These are phyloP conservation scores for Poecilia latipinna DNA, from an alignment of 2,113 vertebrate species.

Conservation along the genomic window DNA sequence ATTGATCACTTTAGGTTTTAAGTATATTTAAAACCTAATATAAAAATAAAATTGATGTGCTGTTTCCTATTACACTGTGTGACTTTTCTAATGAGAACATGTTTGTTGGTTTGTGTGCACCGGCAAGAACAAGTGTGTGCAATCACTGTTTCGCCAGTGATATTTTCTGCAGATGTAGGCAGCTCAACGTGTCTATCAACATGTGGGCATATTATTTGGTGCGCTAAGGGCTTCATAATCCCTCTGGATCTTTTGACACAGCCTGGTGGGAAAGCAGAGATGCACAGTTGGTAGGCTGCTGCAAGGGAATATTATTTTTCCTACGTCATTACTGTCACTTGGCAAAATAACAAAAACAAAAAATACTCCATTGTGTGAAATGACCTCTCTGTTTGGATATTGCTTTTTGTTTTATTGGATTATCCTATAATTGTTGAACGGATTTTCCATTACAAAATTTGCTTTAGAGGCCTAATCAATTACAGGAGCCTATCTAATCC, in stretches of 20 bases:
- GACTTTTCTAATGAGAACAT: conserved; percentile 4
- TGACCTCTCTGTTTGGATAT: not conserved
- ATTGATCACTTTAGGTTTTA: conserved; percentile 24
- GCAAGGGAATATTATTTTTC: conserved; percentile 23
- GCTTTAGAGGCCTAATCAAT: no score
- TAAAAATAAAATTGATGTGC: no score
- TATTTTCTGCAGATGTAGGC: conserved; percentile 47
- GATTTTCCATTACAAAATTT: no score
- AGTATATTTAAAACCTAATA: conserved; percentile 14
- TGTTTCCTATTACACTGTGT: not conserved
- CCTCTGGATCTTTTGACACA: conserved; percentile 43
- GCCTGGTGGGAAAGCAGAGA: conserved; percentile 34
- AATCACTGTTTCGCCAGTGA: conserved; percentile 45
- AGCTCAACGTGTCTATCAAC: conserved; percentile 57
- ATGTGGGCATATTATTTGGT: conserved; percentile 57
- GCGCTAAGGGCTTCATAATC: conserved; percentile 60
- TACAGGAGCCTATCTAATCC: no score
- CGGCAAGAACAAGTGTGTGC: conserved; percentile 29
- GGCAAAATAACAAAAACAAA: not conserved
- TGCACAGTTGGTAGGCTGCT: conserved; percentile 9
- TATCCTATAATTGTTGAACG: no score
- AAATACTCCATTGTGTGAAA: not conserved
- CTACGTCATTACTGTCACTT: conserved; percentile 3
- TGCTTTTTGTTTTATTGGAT: not conserved
- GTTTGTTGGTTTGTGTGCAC: conserved; percentile 18